phyloP scores from a whole-genome alignment of 2,113 vertebrate genomes.

The Pipa parva region DNA sequence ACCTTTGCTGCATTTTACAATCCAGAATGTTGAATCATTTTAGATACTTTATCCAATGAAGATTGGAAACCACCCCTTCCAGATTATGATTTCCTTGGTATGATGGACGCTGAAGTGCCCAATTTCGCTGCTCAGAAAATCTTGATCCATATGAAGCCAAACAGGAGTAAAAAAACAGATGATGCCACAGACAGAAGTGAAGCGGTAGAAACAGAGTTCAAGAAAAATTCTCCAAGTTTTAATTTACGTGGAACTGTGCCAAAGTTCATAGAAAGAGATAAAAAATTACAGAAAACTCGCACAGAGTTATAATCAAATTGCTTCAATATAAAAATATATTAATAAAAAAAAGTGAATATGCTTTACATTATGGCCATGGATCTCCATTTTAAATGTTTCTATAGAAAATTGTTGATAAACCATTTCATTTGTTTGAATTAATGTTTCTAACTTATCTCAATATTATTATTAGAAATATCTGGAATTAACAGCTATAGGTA shows the following conservation, averaged over 20 bases:
- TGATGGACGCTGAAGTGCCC: slow-evolving; percentile 67
- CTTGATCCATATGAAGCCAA: slow-evolving; percentile 16
- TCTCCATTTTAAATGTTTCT: no score
- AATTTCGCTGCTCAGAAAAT: slow-evolving; percentile 31
- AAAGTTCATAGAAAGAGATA: neutral
- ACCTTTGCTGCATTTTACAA: neutral
- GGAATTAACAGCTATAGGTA: no score
- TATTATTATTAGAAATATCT: no score
- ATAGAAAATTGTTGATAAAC: no score
- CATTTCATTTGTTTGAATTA: no score
- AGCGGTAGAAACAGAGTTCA: neutral
- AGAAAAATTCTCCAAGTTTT: neutral
- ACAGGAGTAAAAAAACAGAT: neutral
- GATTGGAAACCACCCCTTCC: slow-evolving; percentile 76
- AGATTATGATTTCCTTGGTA: slow-evolving; percentile 77
- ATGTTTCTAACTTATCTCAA: no score
- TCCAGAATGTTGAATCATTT: neutral
- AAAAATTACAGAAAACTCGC: neutral
- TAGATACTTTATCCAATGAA: slow-evolving; percentile 70
- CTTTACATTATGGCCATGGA: no score
- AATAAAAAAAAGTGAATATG: no score
- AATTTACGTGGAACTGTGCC: slow-evolving; percentile 21
- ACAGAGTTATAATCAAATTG: slow-evolving; percentile 3
- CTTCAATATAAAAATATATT: no score
- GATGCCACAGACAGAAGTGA: neutral